These are phyloP conservation scores for Corythoichthys haematopterus DNA, from an alignment of 2,113 vertebrate species.

Conservation along the genomic window DNA sequence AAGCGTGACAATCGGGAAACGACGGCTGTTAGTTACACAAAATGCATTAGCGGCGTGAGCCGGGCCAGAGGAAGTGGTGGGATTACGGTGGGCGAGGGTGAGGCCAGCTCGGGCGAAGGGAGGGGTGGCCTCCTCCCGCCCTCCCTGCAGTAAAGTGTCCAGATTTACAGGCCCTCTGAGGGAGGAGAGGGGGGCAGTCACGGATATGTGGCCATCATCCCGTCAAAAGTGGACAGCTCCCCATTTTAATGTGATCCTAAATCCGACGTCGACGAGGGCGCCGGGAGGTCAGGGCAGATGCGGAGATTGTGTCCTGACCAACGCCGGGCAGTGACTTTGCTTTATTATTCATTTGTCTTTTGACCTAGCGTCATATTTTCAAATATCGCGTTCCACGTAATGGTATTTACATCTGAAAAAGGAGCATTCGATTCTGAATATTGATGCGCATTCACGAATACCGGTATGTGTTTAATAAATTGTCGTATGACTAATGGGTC, in stretches of 20 bases:
- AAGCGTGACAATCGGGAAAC: constrained; percentile 99
- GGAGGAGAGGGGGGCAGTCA: constrained; percentile 33
- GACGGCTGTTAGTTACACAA: constrained; percentile 99
- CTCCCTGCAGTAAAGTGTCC: constrained; percentile 85
- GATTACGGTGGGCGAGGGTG: constrained; percentile 84
- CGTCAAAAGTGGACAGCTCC: constrained; percentile 71
- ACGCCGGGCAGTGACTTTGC: too few relatives aligned
- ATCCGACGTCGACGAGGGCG: constrained; percentile 79
- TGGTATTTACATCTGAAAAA: too few relatives aligned
- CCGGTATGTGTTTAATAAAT: too few relatives aligned
- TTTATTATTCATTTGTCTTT: too few relatives aligned
- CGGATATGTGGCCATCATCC: constrained; percentile 70
- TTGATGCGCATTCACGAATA: too few relatives aligned
- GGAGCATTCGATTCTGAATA: too few relatives aligned
- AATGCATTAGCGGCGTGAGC: constrained; percentile 95
- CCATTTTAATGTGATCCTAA: constrained; percentile 91
- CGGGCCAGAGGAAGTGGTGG: constrained; percentile 91
- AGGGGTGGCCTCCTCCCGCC: constrained; percentile 59
- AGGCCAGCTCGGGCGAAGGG: constrained; percentile 65
- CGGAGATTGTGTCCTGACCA: background rate
- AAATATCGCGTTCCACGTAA: too few relatives aligned
- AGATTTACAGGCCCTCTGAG: constrained; percentile 92
- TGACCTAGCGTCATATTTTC: too few relatives aligned
- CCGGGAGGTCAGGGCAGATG: constrained; percentile 59
- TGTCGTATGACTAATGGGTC: too few relatives aligned